phyloP scores from a whole-genome alignment of 30 jellyfish, hydroid and myxozoan genomes.

The Haliclystus octoradiatus region DNA sequence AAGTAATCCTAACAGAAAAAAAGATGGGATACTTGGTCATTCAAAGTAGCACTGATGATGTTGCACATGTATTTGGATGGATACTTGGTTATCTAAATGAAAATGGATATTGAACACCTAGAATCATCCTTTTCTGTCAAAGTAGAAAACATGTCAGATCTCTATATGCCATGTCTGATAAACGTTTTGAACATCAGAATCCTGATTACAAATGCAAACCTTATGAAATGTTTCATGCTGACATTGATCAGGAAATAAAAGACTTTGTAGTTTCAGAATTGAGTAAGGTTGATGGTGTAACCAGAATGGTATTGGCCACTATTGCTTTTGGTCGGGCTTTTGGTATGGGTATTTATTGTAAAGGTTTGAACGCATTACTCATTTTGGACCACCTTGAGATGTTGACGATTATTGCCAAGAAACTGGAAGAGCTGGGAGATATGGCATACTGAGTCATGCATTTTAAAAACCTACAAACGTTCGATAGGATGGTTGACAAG shows the following conservation, averaged over 20 bases:
- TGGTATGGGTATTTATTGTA: constrained; percentile 24
- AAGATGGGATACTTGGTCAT: no score
- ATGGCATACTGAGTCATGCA: constrained; percentile 11
- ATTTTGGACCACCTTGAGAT: constrained; percentile 21
- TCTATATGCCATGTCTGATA: no score
- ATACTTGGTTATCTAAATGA: constrained; percentile 7
- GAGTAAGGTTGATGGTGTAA: no score
- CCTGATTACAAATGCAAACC: constrained; percentile 2
- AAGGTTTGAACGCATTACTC: constrained; percentile 5
- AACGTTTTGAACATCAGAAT: constrained; percentile 1
- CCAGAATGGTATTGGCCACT: constrained; percentile 6
- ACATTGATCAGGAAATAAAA: constrained; percentile 8
- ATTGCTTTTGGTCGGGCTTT: no score
- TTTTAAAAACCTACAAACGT: neutral
- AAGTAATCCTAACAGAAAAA: no score
- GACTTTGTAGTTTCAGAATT: neutral
- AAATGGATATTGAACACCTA: constrained; percentile 1
- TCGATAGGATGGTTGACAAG: no score
- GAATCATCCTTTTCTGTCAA: constrained; percentile 8
- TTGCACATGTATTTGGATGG: no score
- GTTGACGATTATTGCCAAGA: no score
- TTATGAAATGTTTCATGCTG: constrained; percentile 6
- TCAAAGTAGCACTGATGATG: no score
- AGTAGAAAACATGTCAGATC: constrained; percentile 1
- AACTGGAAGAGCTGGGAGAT: constrained; percentile 26